Base-by-base conservation (phyloP, 2,888 invertebrate species). In the Cosmopolites sordidus region DNA sequence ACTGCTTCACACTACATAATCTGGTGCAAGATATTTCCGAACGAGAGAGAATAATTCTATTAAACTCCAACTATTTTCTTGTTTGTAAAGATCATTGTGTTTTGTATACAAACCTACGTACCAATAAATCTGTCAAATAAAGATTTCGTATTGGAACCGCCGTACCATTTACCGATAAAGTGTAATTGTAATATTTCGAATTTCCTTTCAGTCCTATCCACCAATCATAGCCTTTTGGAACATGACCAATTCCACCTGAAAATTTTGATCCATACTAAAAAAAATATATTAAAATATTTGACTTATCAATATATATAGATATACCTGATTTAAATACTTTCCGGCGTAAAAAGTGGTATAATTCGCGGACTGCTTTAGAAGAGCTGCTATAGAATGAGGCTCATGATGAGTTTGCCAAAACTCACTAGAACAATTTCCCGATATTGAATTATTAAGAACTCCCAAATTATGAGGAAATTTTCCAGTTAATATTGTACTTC, bases 341-440 rank as follows among this genome's bases (percentile, higher is more conserved):
- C 96, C 95, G 61, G 90, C 92, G 71, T 91, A 96, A 70, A 94
- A 93, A 0, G 92, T 95, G 3, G 75, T 79, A 67, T 95, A 96
- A 43, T 64, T 61, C 0, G 81, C 82, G 1, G 73, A 66, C 0
- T 76, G 68, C 48, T 87, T 80, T 27, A 96, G 73, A 37, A 83
- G 69, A 0, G 80, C 77, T 0, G 87, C 87, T 64, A 93, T 84
- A 1, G 89, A 83, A 1, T 76, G 70, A 0, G 73, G 73, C 70
- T 95, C 93, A 3, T 78, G 72, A 3, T 70, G 67, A 11, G 74
- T 67, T 64, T 82, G 83, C 93, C 93, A 95, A 5, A 71, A 48
- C 0, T 58, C 43, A 22, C 85, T 81, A 60, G 84, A 84, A 73
- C 94, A 95, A 53, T 89, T 88, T 0, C 93, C 94, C 11, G 69